Conservation (phyloP, 1,140 invertebrate species). For the Halesus radiatus region DNA sequence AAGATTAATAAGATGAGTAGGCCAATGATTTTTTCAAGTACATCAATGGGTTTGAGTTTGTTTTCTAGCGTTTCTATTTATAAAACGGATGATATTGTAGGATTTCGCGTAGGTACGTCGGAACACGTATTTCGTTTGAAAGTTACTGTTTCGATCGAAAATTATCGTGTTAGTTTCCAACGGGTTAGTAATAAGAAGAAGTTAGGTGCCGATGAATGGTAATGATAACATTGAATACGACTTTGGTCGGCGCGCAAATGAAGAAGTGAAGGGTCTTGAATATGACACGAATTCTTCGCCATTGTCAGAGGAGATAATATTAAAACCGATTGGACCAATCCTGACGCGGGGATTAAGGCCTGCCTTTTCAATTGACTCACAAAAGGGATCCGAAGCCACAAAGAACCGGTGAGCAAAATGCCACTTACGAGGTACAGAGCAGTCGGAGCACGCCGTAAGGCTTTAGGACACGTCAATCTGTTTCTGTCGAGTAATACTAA, state of each 20-base stretch:
- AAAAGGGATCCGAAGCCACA: conserved; percentile 27
- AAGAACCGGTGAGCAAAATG: conserved; percentile 2
- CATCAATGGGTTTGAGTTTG: too few species aligned
- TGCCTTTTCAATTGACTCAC: conserved; percentile 22
- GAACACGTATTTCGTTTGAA: too few species aligned
- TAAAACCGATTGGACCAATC: conserved; percentile 27
- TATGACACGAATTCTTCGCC: conserved; percentile 23
- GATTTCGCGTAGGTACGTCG: too few species aligned
- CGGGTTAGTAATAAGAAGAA: too few species aligned
- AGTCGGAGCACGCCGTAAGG: background rate
- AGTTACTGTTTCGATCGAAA: too few species aligned
- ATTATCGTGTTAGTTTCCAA: too few species aligned
- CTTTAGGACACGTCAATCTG: conserved; percentile 38
- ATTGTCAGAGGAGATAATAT: conserved; percentile 29
- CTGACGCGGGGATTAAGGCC: conserved; percentile 31
- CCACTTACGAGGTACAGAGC: conserved; percentile 7
- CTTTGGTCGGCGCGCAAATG: background rate
- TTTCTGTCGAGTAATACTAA: background rate
- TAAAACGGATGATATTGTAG: too few species aligned
- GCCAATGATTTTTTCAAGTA: too few species aligned
- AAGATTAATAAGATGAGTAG: too few species aligned
- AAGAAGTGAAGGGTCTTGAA: conserved; percentile 19
- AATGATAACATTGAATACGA: too few species aligned
- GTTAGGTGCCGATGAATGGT: too few species aligned
- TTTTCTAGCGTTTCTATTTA: too few species aligned